Conservation (phyloP, 2,888 invertebrate genomes). For the Sinelater perroti region DNA sequence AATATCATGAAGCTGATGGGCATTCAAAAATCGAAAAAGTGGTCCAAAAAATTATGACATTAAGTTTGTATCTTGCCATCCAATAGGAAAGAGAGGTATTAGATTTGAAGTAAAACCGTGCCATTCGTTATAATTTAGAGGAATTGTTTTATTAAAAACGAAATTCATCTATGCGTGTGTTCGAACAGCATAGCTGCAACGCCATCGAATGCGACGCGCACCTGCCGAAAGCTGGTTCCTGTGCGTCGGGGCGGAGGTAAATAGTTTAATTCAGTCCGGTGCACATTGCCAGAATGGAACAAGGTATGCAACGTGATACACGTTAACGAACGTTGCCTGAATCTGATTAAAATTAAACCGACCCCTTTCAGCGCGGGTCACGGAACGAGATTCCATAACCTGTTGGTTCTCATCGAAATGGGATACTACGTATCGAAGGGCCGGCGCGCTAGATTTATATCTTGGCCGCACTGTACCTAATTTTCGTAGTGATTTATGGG, state of each 20-base stretch:
- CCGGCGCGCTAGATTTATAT: conserved; percentile 39
- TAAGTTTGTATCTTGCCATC: too few species aligned
- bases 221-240: conserved; percentile 12
- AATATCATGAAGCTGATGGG: too few species aligned
- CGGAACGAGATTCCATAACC: conserved; percentile 43
- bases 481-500: conserved; percentile 34
- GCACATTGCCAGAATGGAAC: conserved; percentile 22
- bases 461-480: conserved; percentile 34
- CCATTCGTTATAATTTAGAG: too few species aligned
- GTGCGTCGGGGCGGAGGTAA: conserved; percentile 16
- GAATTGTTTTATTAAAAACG: too few species aligned
- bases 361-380: conserved; percentile 46
- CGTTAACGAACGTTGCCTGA: conserved; percentile 35
- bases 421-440: conserved; percentile 40
- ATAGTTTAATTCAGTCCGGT: conserved; percentile 30
- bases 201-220: too few species aligned
- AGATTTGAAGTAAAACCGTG: too few species aligned
- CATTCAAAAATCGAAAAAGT: too few species aligned
- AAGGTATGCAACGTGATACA: conserved; percentile 39
- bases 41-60: too few species aligned
- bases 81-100: too few species aligned
- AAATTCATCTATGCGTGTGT: too few species aligned
- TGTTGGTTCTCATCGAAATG: conserved; percentile 44
- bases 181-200: too few species aligned
- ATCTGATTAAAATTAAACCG: conserved; percentile 48